Evolutionary conservation across 2,113 vertebrate species (phyloP).

Genomic region (Phasianus colchicus): DNA sequence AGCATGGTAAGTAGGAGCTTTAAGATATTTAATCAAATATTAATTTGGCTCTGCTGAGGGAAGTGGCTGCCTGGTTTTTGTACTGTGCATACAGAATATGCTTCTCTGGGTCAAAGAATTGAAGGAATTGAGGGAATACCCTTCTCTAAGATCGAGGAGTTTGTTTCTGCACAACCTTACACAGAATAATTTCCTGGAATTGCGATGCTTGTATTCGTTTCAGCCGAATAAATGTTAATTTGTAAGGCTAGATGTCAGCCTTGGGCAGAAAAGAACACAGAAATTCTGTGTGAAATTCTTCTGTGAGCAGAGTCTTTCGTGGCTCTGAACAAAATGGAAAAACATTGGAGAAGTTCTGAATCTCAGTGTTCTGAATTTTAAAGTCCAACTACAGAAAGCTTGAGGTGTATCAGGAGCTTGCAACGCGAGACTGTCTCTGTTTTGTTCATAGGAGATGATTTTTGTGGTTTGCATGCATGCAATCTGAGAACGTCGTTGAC

Average conservation of each 20-base stretch:
- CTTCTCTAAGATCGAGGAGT: background rate
- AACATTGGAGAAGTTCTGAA: slow-evolving; percentile 66
- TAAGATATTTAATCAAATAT: slow-evolving; percentile 69
- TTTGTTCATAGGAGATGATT: slow-evolving; percentile 85
- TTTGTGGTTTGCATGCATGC: slow-evolving; percentile 82
- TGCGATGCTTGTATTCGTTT: slow-evolving; percentile 10
- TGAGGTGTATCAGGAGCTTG: slow-evolving; percentile 70
- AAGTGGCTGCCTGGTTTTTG: slow-evolving; percentile 47
- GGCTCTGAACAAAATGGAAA: slow-evolving; percentile 20
- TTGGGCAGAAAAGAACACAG: background rate
- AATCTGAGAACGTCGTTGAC: slow-evolving; percentile 82
- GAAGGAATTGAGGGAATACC: background rate
- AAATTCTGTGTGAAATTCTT: background rate
- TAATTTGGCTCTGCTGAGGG: slow-evolving; percentile 62
- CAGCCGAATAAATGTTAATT: slow-evolving; percentile 46
- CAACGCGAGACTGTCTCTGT: slow-evolving; percentile 79
- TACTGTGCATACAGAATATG: background rate
- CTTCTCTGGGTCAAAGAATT: slow-evolving; percentile 36
- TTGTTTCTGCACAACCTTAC: slow-evolving; percentile 14
- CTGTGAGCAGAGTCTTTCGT: slow-evolving; percentile 23
- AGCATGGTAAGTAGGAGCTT: slow-evolving; percentile 71
- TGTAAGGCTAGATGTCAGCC: background rate
- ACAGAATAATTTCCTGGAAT: slow-evolving; percentile 28
- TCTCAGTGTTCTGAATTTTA: slow-evolving; percentile 66
- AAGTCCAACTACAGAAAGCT: slow-evolving; percentile 72